Conservation (phyloP, 2,113 vertebrate species). For the Lagopus muta region DNA sequence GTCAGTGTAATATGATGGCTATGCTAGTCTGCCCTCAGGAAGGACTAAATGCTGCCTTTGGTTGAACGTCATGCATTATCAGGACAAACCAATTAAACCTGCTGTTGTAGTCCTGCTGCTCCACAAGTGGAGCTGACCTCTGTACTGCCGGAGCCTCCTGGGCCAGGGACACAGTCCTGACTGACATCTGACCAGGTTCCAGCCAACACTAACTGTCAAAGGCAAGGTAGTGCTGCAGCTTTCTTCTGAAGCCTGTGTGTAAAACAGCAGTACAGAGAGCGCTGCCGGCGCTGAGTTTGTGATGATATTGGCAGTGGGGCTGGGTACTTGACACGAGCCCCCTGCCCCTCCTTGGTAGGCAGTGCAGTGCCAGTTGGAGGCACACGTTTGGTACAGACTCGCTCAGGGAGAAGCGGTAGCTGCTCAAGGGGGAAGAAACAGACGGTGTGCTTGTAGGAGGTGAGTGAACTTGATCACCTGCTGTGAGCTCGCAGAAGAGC, state of each 20-base stretch:
- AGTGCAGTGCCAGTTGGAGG: background rate
- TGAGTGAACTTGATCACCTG: background rate
- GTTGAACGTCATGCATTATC: background rate
- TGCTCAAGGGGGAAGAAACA: background rate
- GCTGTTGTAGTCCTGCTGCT: background rate
- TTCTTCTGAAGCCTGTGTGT: background rate
- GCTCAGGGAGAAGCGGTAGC: background rate
- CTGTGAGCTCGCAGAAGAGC: background rate
- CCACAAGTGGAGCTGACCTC: background rate
- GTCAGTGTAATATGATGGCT: background rate
- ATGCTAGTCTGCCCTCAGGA: background rate
- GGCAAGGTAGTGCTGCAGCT: rapidly evolving
- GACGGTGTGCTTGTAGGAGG: background rate
- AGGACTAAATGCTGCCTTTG: background rate
- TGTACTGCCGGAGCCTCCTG: background rate
- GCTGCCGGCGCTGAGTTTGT: background rate
- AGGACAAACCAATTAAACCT: background rate
- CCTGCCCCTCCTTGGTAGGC: background rate
- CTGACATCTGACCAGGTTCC: background rate
- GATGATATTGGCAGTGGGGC: rapidly evolving
- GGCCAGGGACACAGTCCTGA: background rate
- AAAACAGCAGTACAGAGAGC: background rate
- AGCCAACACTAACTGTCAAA: background rate
- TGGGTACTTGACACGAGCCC: background rate
- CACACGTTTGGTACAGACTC: background rate